Evolutionary conservation across 2,797 vertebrate genomes (phyloP).

Genomic region (Pempheris klunzingeri): DNA sequence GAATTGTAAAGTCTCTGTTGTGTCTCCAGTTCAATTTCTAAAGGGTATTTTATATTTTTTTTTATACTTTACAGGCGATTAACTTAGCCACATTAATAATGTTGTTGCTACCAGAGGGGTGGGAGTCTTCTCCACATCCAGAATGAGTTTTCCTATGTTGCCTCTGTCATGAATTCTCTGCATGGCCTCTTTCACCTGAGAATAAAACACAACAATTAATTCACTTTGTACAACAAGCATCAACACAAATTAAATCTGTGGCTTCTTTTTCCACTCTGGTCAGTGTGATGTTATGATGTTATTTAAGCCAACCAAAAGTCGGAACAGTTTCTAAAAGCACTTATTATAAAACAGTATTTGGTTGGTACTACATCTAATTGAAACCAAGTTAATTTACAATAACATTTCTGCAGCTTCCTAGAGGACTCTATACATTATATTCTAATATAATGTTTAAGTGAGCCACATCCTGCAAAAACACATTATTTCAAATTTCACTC

Average conservation of each 20-base stretch:
- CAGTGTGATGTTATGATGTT: background rate
- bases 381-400: background rate
- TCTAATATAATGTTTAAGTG: background rate
- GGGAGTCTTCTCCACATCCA: slow-evolving; percentile 97
- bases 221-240: background rate
- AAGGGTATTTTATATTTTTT: background rate
- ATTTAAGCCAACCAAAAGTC: background rate
- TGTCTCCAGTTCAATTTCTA: background rate
- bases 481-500: background rate
- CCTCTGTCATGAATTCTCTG: slow-evolving; percentile 99
- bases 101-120: slow-evolving; percentile 93
- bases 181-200: slow-evolving; percentile 99
- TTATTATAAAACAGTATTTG: background rate
- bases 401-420: background rate
- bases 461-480: background rate
- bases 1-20: background rate
- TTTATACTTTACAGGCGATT: background rate
- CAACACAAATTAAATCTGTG: background rate
- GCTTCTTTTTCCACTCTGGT: background rate
- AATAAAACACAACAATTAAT: slow-evolving; percentile 40
- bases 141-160: slow-evolving; percentile 97
- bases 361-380: background rate
- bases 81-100: background rate
- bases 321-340: background rate
- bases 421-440: background rate